These are phyloP conservation scores for Andrena cerasifolii DNA, from an alignment of 1,140 invertebrate genomes.

Conservation along the genomic window DNA sequence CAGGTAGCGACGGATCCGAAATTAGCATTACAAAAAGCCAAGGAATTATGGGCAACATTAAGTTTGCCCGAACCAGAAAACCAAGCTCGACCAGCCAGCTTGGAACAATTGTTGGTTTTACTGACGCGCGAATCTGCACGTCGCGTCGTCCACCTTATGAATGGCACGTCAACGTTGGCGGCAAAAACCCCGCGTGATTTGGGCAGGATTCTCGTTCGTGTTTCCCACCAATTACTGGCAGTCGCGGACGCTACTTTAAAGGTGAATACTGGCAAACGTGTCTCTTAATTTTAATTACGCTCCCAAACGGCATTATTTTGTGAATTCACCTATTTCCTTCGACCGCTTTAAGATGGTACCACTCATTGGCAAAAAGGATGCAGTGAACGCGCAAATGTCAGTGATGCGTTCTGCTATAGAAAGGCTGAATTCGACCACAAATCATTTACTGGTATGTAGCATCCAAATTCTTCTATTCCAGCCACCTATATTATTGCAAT, in stretches of 20 bases:
- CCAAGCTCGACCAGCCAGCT: conserved; percentile 88
- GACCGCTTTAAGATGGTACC: conserved; percentile 70
- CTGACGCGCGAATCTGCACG: conserved; percentile 88
- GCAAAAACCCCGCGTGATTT: conserved; percentile 82
- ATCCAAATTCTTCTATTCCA: neutral
- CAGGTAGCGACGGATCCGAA: conserved; percentile 90
- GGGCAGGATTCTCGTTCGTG: conserved; percentile 63
- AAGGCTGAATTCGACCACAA: conserved; percentile 72
- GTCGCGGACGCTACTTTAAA: conserved; percentile 72
- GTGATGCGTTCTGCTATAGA: conserved; percentile 65
- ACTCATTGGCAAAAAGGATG: conserved; percentile 58
- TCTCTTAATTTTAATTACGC: neutral
- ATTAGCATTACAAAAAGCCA: conserved; percentile 87
- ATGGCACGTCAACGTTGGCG: conserved; percentile 84
- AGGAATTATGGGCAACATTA: conserved; percentile 86
- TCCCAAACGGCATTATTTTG: neutral
- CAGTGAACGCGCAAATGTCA: conserved; percentile 59
- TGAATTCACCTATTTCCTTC: neutral
- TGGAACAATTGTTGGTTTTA: conserved; percentile 89
- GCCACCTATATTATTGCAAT: neutral
- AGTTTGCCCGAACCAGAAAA: conserved; percentile 91
- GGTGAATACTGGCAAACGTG: conserved; percentile 50
- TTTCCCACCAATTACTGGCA: conserved; percentile 74
- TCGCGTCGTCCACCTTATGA: conserved; percentile 89
- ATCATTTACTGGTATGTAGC: conserved; percentile 74